Base-by-base conservation (phyloP, 1,140 invertebrate genomes). In the Eubasilissa regina region DNA sequence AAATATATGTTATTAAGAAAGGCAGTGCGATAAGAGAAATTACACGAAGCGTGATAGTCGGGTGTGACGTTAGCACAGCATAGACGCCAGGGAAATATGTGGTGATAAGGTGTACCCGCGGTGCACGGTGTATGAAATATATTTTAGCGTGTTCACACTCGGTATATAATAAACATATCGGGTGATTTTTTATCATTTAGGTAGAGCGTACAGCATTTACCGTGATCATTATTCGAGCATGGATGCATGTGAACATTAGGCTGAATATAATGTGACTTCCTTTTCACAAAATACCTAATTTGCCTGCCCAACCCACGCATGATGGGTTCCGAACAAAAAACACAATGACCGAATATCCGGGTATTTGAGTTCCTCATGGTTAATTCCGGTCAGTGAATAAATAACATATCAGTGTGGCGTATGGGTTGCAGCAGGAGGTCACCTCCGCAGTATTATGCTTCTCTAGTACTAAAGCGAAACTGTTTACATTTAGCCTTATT, bases 311-410 rank as follows among this genome's bases (percentile, higher is more conserved):
- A 25, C 75, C 75, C 60, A 77, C 66, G 58, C 75, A 77, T 77
- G 58, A 64, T 48, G 60, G 44, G 25, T 47, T 25, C 44, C 12
- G 45, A 60, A 77, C 75, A 77, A 77, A 75, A 77, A 77, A 74
- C 70, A 74, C 70, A 74, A 74, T 74, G 70, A 74, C 70, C 70
- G 70, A 74, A 56, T 74, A 53, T 74, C 70, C 70, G 70, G 70
- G 4, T 44, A 56, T 58, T 74, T 74, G 51, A 74, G 70, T 74
- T 55, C 70, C 70, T 51, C 51, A 43, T 53, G 3, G 70, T 55
- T 56, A 74, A 74, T 55, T 74, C 70, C 70, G 70, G 70, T 44
- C 53, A 72, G 44, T 51, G 66, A 70, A 25, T 25, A 70, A 70
- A 70, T 51, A 51, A 21, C 66, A 21, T 21, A 48, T 70, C 70